phyloP scores from a whole-genome alignment of 2,113 vertebrate genomes.

The Cynoglossus semilaevis region DNA sequence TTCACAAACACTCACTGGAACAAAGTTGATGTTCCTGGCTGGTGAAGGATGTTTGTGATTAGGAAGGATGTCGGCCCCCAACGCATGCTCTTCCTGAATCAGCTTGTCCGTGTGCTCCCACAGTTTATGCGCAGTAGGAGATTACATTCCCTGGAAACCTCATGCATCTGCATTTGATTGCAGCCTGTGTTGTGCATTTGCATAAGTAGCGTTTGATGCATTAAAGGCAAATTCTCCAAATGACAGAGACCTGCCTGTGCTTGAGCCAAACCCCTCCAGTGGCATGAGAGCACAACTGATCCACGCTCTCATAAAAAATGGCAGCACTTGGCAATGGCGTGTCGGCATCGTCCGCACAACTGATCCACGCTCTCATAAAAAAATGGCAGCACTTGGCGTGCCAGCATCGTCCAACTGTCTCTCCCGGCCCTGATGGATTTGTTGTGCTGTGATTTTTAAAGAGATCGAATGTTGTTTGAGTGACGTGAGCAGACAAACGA shows the following conservation, averaged over 20 bases:
- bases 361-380: constrained; percentile 25
- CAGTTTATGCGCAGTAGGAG: constrained; percentile 8
- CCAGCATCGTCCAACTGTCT: constrained; percentile 23
- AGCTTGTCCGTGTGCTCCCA: constrained; percentile 29
- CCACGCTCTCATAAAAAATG: constrained; percentile 24
- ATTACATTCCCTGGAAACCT: constrained; percentile 32
- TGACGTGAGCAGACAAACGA: constrained; percentile 17
- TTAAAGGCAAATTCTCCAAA: constrained; percentile 38
- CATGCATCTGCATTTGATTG: constrained; percentile 14
- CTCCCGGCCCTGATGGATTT: constrained; percentile 18
- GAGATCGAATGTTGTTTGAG: constrained; percentile 23
- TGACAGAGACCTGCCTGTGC: constrained; percentile 49
- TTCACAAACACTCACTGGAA: constrained; percentile 19
- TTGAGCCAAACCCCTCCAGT: constrained; percentile 35
- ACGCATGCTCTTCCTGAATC: constrained; percentile 57
- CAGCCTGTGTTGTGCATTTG: constrained; percentile 36
- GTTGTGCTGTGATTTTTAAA: constrained; percentile 7
- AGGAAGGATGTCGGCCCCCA: constrained; percentile 61
- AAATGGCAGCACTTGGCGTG: constrained; percentile 30
- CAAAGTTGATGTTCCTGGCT: constrained; percentile 30
- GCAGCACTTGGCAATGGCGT: constrained; percentile 36
- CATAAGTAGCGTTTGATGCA: constrained; percentile 49
- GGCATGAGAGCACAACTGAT: constrained; percentile 26
- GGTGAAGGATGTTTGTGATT: constrained; percentile 61
- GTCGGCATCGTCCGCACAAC: constrained; percentile 16